Conservation (phyloP, 2,113 vertebrate species). For the Capricornis sumatraensis region DNA sequence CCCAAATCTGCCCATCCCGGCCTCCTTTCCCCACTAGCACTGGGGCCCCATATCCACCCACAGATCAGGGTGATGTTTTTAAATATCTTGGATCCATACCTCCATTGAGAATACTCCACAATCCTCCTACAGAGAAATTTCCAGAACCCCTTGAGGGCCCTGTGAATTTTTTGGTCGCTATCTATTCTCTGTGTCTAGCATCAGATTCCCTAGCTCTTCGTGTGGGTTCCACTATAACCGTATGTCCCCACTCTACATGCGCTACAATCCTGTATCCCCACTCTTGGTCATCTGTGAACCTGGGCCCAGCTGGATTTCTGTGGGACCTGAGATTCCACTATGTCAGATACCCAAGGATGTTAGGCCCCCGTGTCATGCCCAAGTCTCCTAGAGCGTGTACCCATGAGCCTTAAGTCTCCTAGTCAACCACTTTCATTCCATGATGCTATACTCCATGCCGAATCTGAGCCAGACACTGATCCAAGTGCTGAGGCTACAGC, state of each 20-base stretch:
- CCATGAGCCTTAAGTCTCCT: not conserved
- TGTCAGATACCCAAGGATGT: not conserved
- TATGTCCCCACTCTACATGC: rapidly evolving
- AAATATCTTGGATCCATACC: not conserved
- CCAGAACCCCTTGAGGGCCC: not conserved
- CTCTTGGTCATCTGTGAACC: rapidly evolving
- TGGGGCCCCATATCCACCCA: not conserved
- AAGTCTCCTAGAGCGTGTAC: not conserved
- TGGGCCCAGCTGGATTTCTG: not conserved
- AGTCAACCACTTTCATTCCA: not conserved
- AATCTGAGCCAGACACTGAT: not conserved
- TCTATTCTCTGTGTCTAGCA: not conserved
- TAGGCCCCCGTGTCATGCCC: not conserved
- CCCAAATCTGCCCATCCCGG: not conserved
- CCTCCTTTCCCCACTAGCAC: not conserved
- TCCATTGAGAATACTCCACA: not conserved
- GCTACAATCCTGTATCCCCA: not conserved
- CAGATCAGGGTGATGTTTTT: not conserved
- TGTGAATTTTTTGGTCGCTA: not conserved
- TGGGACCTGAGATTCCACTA: not conserved
- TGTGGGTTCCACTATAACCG: rapidly evolving
- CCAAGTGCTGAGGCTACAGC: not conserved
- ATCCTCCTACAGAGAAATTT: not conserved
- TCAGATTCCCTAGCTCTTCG: not conserved
- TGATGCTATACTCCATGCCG: not conserved